A percentile compares a stretch with the other conserved stretches of the same genome.
These are phyloP conservation scores for Mechanitis messenoides DNA, from an alignment of 2,888 invertebrate species.

Conservation along the genomic window DNA sequence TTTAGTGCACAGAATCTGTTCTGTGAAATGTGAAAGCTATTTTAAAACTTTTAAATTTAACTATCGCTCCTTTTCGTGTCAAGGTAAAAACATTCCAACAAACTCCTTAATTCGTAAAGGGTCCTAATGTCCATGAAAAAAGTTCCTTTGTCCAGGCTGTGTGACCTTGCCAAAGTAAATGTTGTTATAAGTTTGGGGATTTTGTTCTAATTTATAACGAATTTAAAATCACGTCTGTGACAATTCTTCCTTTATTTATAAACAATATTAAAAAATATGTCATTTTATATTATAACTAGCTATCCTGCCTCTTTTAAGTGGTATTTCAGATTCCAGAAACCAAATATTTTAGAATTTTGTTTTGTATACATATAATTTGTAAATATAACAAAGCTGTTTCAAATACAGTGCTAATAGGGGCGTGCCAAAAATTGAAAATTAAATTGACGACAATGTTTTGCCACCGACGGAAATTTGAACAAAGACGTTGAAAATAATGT, in stretches of 20 bases:
- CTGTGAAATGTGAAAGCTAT: no score
- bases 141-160: conserved; percentile 11
- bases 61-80: conserved; percentile 10
- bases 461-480: conserved; percentile 20
- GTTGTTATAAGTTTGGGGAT: conserved; percentile 1
- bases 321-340: no score
- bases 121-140: conserved; percentile 16
- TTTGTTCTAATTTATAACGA: neutral
- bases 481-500: conserved; percentile 15
- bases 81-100: conserved; percentile 24
- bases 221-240: no score
- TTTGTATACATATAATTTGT: no score
- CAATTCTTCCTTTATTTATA: no score
- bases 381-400: neutral
- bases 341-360: no score
- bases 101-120: conserved; percentile 18
- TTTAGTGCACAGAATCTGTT: no score
- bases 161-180: conserved; percentile 14
- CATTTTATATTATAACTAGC: no score
- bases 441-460: conserved; percentile 17
- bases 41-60: no score
- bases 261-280: no score
- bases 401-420: conserved; percentile 7
- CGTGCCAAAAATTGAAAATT: conserved; percentile 18
- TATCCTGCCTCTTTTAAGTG: no score